Conservation (phyloP, 2,888 invertebrate genomes). For the Chamaedrilus cognettii region DNA sequence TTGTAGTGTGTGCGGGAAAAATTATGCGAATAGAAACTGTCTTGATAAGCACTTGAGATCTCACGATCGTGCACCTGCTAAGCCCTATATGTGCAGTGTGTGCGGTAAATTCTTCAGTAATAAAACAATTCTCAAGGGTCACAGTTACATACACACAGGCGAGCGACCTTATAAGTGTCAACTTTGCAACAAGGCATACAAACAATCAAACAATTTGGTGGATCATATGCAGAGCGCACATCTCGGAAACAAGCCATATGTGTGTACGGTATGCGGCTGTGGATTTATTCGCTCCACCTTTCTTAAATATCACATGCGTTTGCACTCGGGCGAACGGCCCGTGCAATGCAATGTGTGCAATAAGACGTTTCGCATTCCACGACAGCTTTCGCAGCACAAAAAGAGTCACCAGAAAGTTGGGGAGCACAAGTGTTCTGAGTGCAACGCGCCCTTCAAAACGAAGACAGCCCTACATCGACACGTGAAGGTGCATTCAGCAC, state of each 20-base stretch:
- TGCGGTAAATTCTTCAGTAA: not conserved
- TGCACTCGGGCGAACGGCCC: not conserved
- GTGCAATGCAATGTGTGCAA: not conserved
- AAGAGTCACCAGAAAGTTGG: not conserved
- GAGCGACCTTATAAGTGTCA: not conserved
- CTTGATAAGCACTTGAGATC: not conserved
- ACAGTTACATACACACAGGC: not conserved
- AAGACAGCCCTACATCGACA: not conserved
- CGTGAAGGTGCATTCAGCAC: not conserved
- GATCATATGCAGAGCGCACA: not conserved
- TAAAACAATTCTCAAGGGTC: not conserved
- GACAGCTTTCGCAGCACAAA: not conserved
- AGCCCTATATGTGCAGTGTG: not conserved
- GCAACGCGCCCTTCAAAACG: not conserved
- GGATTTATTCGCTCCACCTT: not conserved
- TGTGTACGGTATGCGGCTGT: not conserved
- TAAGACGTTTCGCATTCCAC: not conserved
- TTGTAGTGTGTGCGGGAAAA: not conserved
- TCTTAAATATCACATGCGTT: not conserved
- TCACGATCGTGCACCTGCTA: not conserved
- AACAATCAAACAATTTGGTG: not conserved
- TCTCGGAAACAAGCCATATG: not conserved
- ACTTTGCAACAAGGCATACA: not conserved
- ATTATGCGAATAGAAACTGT: not conserved
- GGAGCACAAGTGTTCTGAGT: not conserved